phyloP scores from a whole-genome alignment of 2,113 vertebrate species.

The Coracopsis vasa region DNA sequence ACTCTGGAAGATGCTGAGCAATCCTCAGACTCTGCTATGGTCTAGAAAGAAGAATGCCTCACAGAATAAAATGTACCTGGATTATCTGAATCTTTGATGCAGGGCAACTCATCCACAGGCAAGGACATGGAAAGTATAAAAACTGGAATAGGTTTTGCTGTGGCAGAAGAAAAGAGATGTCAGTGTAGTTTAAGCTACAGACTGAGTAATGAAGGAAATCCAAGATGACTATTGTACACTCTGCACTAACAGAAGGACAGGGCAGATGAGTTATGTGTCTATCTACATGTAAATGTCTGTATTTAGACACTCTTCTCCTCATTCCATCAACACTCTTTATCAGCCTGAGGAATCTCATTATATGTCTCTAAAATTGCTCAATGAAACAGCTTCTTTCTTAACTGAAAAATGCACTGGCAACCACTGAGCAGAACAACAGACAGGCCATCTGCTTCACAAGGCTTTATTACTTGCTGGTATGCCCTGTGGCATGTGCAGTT shows the following conservation, averaged over 20 bases:
- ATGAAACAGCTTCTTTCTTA: not conserved
- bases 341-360: slow-evolving; percentile 41
- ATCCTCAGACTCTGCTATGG: not conserved
- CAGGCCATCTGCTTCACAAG: not conserved
- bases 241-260: slow-evolving; percentile 66
- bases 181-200: not conserved
- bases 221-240: slow-evolving; percentile 56
- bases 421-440: not conserved
- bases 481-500: not conserved
- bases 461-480: not conserved
- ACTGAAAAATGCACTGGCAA: not conserved
- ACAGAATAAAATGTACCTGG: not conserved
- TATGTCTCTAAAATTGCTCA: not conserved
- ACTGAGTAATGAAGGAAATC: slow-evolving; percentile 61
- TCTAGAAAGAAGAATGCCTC: not conserved
- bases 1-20: not conserved
- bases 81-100: not conserved
- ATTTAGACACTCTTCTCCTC: slow-evolving; percentile 47
- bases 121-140: not conserved
- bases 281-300: not conserved
- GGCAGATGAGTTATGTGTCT: slow-evolving; percentile 22
- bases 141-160: not conserved
- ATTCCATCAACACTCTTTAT: slow-evolving; percentile 65
- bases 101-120: not conserved
- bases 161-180: not conserved